phyloP scores from a whole-genome alignment of 92 coral and sea anemone species.

The Porites evermanni region DNA sequence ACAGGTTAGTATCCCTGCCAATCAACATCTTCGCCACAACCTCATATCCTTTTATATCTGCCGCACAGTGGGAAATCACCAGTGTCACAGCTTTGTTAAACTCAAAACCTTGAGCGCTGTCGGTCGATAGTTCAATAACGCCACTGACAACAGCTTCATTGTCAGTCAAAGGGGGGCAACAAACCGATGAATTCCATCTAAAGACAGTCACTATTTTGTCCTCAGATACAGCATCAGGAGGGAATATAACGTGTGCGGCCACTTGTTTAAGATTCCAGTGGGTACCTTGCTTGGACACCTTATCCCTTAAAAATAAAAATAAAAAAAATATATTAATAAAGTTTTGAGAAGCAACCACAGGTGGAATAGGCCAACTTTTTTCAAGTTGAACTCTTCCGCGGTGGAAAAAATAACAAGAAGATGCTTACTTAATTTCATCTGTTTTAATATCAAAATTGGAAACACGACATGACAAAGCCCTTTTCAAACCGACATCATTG shows the following conservation, averaged over 20 bases:
- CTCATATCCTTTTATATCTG: slow-evolving; percentile 36
- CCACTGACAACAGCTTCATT: slow-evolving; percentile 59
- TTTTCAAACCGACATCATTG: too few relatives aligned
- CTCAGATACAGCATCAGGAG: slow-evolving; percentile 52
- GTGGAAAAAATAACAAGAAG: too few relatives aligned
- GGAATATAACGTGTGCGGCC: slow-evolving; percentile 42
- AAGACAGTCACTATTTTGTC: slow-evolving; percentile 10
- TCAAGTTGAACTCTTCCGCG: too few relatives aligned
- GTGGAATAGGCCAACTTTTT: too few relatives aligned
- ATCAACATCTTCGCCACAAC: slow-evolving; percentile 11
- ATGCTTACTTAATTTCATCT: too few relatives aligned
- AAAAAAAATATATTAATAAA: too few relatives aligned
- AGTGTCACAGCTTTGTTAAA: slow-evolving; percentile 21
- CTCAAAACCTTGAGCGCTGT: slow-evolving; percentile 1
- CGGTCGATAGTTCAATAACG: slow-evolving; percentile 55
- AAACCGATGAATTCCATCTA: background rate
- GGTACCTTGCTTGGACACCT: slow-evolving; percentile 33
- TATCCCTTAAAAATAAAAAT: background rate
- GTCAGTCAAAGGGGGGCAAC: slow-evolving; percentile 39
- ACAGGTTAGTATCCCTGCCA: slow-evolving; percentile 1
- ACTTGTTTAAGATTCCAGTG: slow-evolving; percentile 34
- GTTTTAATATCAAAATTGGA: too few relatives aligned
- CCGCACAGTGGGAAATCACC: slow-evolving; percentile 24
- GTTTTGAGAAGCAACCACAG: too few relatives aligned
- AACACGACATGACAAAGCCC: too few relatives aligned